Conservation (phyloP, 2,113 vertebrate species). For the Trichechus manatus region DNA sequence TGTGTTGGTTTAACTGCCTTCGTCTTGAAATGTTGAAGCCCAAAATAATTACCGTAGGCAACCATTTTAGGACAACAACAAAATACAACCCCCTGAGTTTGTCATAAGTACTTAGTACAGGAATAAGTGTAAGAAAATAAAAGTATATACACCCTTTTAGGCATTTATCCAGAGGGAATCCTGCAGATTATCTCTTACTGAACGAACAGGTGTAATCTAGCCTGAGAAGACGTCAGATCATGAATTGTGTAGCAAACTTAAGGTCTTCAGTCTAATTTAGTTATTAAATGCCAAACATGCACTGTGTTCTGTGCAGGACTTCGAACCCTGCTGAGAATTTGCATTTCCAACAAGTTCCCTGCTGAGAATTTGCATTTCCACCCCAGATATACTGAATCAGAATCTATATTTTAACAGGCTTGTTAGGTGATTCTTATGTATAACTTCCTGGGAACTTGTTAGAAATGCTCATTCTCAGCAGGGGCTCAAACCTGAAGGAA, state of each 20-base stretch:
- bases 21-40: fast-evolving
- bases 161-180: too few relatives aligned
- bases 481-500: too few relatives aligned
- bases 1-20: neutral
- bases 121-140: fast-evolving
- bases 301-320: neutral
- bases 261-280: neutral
- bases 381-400: too few relatives aligned
- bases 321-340: too few relatives aligned
- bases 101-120: fast-evolving
- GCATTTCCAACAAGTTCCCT: too few relatives aligned
- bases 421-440: too few relatives aligned
- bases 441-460: too few relatives aligned
- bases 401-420: too few relatives aligned
- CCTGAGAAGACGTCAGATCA: neutral
- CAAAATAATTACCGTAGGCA: neutral
- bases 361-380: too few relatives aligned
- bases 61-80: too few relatives aligned
- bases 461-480: too few relatives aligned
- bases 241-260: neutral
- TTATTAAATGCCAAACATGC: fast-evolving
- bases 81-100: neutral
- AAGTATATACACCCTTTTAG: fast-evolving
- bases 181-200: fast-evolving
- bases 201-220: neutral